Base-by-base conservation (phyloP, 2,888 invertebrate species). In the Sinhomidia bicolor region DNA sequence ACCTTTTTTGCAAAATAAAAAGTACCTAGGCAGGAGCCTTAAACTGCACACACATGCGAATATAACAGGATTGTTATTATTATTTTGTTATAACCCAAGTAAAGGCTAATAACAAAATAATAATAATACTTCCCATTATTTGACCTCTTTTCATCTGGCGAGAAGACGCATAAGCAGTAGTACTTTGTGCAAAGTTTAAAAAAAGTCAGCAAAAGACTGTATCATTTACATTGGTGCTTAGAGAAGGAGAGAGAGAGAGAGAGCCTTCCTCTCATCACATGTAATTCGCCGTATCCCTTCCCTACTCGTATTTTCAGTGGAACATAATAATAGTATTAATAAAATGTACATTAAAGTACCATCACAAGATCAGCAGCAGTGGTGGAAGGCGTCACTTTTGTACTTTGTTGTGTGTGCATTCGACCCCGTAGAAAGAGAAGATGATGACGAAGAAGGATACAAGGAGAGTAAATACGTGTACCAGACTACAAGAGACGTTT, bases 101-200 rank as follows among this genome's bases (percentile, higher is more conserved):
- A 68, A 76, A 76, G 60, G 12, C 60, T 36, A 76, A 62, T 20
- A 76, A 57, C 23, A 26, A 6, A 0, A 82, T 41, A 51, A 57
- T 57, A 71, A n/a, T 65, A 80, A 62, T 26, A 82, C 65, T 86
- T 86, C 81, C 86, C 74, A 81, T 81, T 86, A 36, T 54, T 71
- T 86, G 86, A 86, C 86, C 86, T 79, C 86, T 81, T 86, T 62
- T 41, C 60, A 41, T 41, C 62, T 82, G 82, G 32, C 54, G 54
- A 62, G 44, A 4, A 79, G n/a, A 12, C 29, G n/a, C 1, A 12
- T 41, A 74, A 44, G 14, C 10, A 10, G 26, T 54, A n/a, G 32
- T 32, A 32, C 23, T 78, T 32, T 9, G 26, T 41, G 9, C 41
- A 51, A 17, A 5, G 17, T n/a, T 17, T 4, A 51, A 51, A 51